Evolutionary conservation across 1,140 invertebrate species (phyloP), one percentile per base, ranked within the genome.

Genomic region (Penaeus chinensis): DNA sequence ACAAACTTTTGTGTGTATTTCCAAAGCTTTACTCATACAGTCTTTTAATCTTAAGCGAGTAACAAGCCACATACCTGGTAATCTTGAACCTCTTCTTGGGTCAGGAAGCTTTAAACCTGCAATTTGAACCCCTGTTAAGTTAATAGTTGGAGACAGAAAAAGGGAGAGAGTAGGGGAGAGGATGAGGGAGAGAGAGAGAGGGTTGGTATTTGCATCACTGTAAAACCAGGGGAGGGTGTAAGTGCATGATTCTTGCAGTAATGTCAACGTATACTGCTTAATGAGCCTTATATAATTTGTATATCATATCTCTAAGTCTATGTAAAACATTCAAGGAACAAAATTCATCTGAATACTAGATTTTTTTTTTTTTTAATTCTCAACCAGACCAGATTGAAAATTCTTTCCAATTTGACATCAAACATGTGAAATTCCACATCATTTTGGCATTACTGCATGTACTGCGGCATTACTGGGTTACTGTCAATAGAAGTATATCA

Each of bases 81-180:
- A 82, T 62, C 85, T 81, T 77, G 85, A 87, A 77, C 79, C 60
- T 82, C 85, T 82, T 76, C 85, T 87, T 76, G 85, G 85, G 60
- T 87, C 85, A 63, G 79, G 85, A 65, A 87, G 79, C 66, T 87
- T 87, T 87, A 87, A 87, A 87, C 85, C 85, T 87, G 85, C 85
- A 87, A 87, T 76, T 74, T 82, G 85, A 87, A 82, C 80, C 85
- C 85, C 79, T 54, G 63, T 80, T 82, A 27, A 76, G 85, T 87
- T 76, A 87, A 76, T 77, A 76, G 85, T 82, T 63, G 62, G 82
- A 71, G 66, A 74, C 10, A 74, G 47, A 79, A 47, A 80, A 63
- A 63, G 69, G 71, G 22, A 54, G 22, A n/a, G 24, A 77, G 69
- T 47, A 60, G 61, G 69, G 42, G 82, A 74, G 42, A 84, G 47